phyloP scores from a whole-genome alignment of 2,888 invertebrate species.

The Euzophera pinguis region DNA sequence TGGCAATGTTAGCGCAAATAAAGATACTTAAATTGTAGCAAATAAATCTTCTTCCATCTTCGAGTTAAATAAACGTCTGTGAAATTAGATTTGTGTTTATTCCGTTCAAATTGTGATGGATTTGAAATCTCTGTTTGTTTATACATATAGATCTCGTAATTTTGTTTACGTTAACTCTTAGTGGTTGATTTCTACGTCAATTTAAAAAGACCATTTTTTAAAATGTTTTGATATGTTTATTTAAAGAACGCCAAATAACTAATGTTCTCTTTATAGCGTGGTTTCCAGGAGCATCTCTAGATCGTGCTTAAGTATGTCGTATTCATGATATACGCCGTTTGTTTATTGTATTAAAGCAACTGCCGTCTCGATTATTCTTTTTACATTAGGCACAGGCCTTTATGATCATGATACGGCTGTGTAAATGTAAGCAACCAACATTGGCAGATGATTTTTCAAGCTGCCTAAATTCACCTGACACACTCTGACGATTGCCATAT shows the following conservation, averaged over 20 bases:
- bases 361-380: no score
- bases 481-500: no score
- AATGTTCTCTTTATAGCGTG: no score
- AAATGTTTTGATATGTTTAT: background rate
- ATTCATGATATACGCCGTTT: no score
- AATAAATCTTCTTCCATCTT: constrained; percentile 44
- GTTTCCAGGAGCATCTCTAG: no score
- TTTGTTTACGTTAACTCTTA: background rate
- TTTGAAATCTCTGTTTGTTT: constrained; percentile 4
- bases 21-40: constrained; percentile 28
- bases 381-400: no score
- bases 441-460: no score
- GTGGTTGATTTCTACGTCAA: background rate
- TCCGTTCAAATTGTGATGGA: background rate
- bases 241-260: background rate
- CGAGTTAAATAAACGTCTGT: constrained; percentile 39
- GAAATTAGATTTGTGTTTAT: constrained; percentile 9
- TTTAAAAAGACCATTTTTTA: background rate
- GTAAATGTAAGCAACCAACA: no score
- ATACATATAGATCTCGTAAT: background rate
- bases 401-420: no score
- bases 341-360: no score
- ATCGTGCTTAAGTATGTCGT: no score
- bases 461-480: no score
- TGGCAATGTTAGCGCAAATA: constrained; percentile 32